Base-by-base conservation (phyloP, 2,888 invertebrate species). In the Gari tellinella region DNA sequence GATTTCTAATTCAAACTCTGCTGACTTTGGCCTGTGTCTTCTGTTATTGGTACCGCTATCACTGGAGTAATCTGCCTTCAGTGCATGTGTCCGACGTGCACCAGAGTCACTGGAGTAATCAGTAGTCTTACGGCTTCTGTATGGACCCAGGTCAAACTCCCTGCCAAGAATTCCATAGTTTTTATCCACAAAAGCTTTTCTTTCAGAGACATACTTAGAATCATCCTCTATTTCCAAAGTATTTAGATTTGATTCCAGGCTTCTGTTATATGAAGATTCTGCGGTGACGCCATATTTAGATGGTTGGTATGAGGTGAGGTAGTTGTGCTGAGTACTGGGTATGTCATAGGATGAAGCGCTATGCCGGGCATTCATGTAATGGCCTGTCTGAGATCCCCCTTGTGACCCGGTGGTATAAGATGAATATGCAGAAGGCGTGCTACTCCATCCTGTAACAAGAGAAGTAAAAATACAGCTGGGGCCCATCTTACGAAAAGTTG, bases 221-320 rank as follows among this genome's bases (percentile, higher is more conserved):
- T 60, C 56, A n/a, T 78, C 62, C 37, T 67, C 63, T 31, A 41
- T 26, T 21, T 58, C 51, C 19, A 46, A 37, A n/a, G 23, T 46
- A 41, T 55, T 56, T n/a, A 53, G 48, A 21, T 60, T 60, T 17
- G 67, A 19, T n/a, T 72, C 77, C 8, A 66, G 38, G 3, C 68
- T 57, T 21, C 67, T 51, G 25, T 60, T 69, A 48, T 77, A 81
- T 1, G 67, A 52, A 8, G 70, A 61, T 37, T 80, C 80, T 0
- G 75, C 49, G 8, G 81, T 60, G 8, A 85, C 57, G 0, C 84
- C 83, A 79, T 86, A 87, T 49, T 85, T 86, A 1, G 84, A 80
- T 0, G 85, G 85, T 51, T 82, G 78, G 64, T 87, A 86, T 0
- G 73, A 58, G 23, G 53, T 55, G 2, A 62, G 63, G 31, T 61